phyloP scores from a whole-genome alignment of 1,140 invertebrate genomes.

The Tetragonula clypearis region DNA sequence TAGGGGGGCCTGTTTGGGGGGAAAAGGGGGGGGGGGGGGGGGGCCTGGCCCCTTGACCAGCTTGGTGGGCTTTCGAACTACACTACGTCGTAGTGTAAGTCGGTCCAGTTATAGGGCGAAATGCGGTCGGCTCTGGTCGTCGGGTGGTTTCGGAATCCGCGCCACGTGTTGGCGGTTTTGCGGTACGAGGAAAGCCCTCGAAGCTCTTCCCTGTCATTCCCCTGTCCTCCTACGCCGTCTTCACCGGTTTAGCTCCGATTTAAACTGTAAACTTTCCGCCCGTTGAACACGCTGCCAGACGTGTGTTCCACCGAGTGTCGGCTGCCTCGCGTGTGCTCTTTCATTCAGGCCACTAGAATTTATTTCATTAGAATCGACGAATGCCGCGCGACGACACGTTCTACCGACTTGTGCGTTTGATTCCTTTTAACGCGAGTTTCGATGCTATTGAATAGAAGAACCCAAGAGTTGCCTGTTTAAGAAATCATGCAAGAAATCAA shows the following conservation, averaged over 20 bases:
- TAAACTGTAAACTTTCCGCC: conserved; percentile 30
- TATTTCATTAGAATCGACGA: neutral
- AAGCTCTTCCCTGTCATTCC: conserved; percentile 64
- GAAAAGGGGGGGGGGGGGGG: too few relatives aligned
- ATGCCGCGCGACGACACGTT: neutral
- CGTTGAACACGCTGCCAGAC: neutral
- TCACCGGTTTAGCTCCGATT: conserved; percentile 44
- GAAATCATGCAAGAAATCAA: too few relatives aligned
- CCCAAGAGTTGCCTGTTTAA: neutral
- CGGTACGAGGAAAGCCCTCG: conserved; percentile 64
- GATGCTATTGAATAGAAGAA: too few relatives aligned
- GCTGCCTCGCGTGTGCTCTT: neutral
- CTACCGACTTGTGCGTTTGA: neutral
- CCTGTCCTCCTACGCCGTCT: conserved; percentile 48
- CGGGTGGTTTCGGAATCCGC: conserved; percentile 66
- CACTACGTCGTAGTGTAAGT: conserved; percentile 50
- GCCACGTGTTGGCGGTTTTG: conserved; percentile 70
- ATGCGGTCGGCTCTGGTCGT: conserved; percentile 66
- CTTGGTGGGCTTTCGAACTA: conserved; percentile 48
- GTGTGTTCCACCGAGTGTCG: neutral
- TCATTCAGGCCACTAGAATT: neutral
- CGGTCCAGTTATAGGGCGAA: conserved; percentile 64
- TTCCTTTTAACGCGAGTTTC: too few relatives aligned
- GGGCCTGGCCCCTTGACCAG: conserved; percentile 62
- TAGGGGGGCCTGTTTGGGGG: too few relatives aligned